Evolutionary conservation across 2,888 invertebrate genomes (phyloP).

Genomic region (Eupithecia exiguata): DNA sequence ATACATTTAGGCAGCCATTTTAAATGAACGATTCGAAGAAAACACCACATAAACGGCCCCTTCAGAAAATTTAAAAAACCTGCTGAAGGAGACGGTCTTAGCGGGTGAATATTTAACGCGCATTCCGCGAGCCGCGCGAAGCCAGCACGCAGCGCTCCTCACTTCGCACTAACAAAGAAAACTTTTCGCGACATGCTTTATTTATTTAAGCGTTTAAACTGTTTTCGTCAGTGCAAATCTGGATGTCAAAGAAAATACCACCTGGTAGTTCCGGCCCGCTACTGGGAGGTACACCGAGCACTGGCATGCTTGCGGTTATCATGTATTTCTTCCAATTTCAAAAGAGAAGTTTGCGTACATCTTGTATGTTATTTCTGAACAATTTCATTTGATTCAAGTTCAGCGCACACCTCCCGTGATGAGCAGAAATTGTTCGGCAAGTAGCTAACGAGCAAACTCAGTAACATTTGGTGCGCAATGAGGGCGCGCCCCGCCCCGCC

Average conservation of each 20-base stretch:
- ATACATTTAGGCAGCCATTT: background rate
- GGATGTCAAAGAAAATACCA: too few relatives aligned
- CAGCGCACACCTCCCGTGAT: conserved; percentile 4
- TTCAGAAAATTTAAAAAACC: background rate
- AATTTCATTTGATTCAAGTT: conserved; percentile 1
- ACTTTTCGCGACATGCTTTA: conserved; percentile 4
- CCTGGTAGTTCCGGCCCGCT: background rate
- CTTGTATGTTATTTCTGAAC: conserved; percentile 4
- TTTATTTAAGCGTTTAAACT: background rate
- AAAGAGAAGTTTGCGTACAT: background rate
- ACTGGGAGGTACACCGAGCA: background rate
- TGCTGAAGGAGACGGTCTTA: conserved; percentile 14
- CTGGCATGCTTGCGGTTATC: background rate
- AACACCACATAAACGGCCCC: background rate
- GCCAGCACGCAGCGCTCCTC: background rate
- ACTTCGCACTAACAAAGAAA: conserved; percentile 1
- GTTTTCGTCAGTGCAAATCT: too few relatives aligned
- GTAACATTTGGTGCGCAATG: conserved; percentile 14
- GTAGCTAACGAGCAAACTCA: conserved; percentile 13
- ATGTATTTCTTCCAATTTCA: background rate
- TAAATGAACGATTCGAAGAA: background rate
- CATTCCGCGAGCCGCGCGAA: background rate
- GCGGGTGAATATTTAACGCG: conserved; percentile 18
- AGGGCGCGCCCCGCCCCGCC: background rate
- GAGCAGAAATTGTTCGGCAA: conserved; percentile 15